Conservation (phyloP, 37 sponge, comb jelly and placozoan genomes). For the Petrosia ficiformis region DNA sequence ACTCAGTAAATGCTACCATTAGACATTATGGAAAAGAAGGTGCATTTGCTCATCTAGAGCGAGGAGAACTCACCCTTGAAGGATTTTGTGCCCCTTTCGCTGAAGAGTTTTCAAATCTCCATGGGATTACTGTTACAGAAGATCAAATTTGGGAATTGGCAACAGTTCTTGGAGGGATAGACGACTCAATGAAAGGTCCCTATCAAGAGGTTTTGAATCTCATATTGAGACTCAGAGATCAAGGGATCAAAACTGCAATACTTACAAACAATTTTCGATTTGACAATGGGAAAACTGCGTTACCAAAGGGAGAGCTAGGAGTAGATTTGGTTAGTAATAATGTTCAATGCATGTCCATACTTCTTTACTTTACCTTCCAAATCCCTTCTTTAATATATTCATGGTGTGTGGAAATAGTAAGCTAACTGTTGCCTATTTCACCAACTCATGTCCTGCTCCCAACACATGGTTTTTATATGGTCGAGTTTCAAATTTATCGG, state of each 20-base stretch:
- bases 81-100: conserved; percentile 38
- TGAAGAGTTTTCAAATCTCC: conserved; percentile 13
- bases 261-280: conserved; percentile 61
- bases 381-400: no score
- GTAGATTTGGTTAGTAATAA: conserved; percentile 42
- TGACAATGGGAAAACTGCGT: conserved; percentile 28
- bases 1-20: conserved; percentile 43
- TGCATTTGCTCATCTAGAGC: conserved; percentile 51
- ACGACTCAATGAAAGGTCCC: conserved; percentile 12
- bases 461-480: no score
- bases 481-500: no score
- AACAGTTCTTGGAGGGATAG: conserved; percentile 7
- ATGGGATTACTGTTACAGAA: not conserved
- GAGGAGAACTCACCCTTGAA: conserved; percentile 51
- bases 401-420: no score
- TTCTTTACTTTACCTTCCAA: no score
- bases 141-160: conserved; percentile 30
- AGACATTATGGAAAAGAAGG: conserved; percentile 43
- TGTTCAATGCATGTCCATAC: not conserved
- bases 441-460: no score
- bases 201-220: conserved; percentile 22
- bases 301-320: conserved; percentile 17
- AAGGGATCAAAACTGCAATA: conserved; percentile 53
- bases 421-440: no score
- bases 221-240: conserved; percentile 1